These are phyloP conservation scores for Alloplasta piceator DNA, from an alignment of 2,888 invertebrate genomes.

Conservation along the genomic window DNA sequence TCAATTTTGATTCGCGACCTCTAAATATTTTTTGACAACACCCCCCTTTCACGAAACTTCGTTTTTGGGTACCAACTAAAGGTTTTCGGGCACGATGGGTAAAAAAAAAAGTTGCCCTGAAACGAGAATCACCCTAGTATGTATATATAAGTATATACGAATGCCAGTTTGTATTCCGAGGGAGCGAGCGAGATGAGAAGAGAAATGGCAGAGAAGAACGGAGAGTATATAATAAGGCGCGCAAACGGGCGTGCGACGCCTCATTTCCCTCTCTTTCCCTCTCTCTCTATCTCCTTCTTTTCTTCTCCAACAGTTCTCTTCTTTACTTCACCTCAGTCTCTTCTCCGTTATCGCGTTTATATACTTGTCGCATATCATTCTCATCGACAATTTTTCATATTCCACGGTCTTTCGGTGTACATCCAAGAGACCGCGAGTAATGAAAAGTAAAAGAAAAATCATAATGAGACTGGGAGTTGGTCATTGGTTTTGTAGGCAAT, in stretches of 20 bases:
- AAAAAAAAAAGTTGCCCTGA: no score
- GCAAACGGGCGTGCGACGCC: conserved; percentile 59
- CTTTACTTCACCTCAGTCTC: conserved; percentile 30
- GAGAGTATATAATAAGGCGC: conserved; percentile 57
- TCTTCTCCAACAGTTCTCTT: conserved; percentile 29
- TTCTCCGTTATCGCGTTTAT: conserved; percentile 47
- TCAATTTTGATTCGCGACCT: no score
- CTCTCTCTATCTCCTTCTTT: conserved; percentile 30
- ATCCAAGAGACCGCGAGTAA: not conserved
- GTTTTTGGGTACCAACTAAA: no score
- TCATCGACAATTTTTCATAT: conserved; percentile 23
- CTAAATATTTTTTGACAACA: no score
- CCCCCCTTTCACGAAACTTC: no score
- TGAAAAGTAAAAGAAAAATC: no score
- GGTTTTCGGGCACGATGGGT: no score
- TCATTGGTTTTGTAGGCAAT: not conserved
- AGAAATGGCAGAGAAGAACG: conserved; percentile 44
- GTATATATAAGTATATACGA: no score
- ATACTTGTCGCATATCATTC: conserved; percentile 31
- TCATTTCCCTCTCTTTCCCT: conserved; percentile 54
- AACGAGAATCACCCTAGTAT: no score
- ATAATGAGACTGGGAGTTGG: no score
- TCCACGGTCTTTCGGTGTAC: no score
- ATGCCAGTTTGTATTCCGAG: conserved; percentile 44
- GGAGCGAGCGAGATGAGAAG: conserved; percentile 47